Percentiles rank a stretch among this genome's conserved stretches.
These are phyloP conservation scores for Galaxias olidus DNA, from an alignment of 2,797 vertebrate genomes.

Conservation along the genomic window DNA sequence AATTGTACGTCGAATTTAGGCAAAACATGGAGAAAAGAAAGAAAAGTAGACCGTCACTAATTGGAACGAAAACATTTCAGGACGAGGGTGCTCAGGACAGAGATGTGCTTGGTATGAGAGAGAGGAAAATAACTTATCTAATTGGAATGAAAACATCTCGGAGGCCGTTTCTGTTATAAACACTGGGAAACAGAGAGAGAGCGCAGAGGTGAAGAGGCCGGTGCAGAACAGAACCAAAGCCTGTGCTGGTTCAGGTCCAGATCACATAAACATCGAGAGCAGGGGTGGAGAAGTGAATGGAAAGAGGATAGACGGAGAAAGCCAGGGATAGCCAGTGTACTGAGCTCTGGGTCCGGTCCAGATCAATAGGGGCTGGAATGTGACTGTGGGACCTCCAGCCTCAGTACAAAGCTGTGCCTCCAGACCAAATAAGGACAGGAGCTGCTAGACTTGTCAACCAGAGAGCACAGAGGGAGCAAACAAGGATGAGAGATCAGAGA, in stretches of 20 bases:
- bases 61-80: background rate
- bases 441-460: slow-evolving; percentile 55
- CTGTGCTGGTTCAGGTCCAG: slow-evolving; percentile 12
- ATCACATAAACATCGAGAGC: slow-evolving; percentile 1
- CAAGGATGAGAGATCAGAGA: background rate
- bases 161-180: background rate
- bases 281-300: background rate
- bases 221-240: slow-evolving; percentile 16
- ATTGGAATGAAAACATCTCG: background rate
- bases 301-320: background rate
- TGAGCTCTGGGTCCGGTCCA: slow-evolving; percentile 67
- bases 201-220: background rate
- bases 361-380: slow-evolving; percentile 76
- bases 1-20: background rate
- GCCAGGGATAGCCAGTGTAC: slow-evolving; percentile 13
- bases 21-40: background rate
- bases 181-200: slow-evolving; percentile 1
- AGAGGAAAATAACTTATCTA: background rate
- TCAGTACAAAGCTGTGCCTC: slow-evolving; percentile 68
- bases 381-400: slow-evolving; percentile 64
- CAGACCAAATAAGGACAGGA: slow-evolving; percentile 84
- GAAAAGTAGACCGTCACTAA: background rate
- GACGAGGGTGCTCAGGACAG: background rate
- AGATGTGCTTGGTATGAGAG: background rate
- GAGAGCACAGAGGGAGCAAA: slow-evolving; percentile 22